Base-by-base conservation (phyloP, 2,888 invertebrate species). In the Tridacna gigas region DNA sequence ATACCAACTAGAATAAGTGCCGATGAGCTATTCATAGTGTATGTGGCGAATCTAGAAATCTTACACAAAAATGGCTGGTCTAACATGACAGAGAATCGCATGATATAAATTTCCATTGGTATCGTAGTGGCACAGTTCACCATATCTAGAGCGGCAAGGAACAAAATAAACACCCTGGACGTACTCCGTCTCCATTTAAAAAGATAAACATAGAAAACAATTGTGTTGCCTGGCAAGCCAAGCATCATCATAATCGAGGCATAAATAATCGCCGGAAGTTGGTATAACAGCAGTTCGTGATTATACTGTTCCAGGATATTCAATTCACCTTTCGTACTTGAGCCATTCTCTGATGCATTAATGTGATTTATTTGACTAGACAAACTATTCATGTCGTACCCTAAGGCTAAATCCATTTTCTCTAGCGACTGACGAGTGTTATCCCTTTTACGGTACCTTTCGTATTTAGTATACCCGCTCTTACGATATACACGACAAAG, bases 31-130 rank as follows among this genome's bases (percentile, higher is more conserved):
- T 91, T 91, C 84, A 90, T 89, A 12, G 82, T 78, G 65, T 89
- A 91, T 0, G 91, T 91, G 2, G 83, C 79, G 67, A 85, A 90
- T 5, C 91, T 84, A 11, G 89, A 89, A 11, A 90, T 22, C 66
- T 90, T 90, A 82, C 91, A 91, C 26, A 89, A 37, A 47, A 84
- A 69, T 12, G 86, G 84, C 48, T 71, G 37, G 51, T 89, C 89
- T n/a, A 91, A 79, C 51, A 75, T 84, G 25, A 89, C 81, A 20
- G 87, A 87, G 47, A 84, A 79, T 4, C 83, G 66, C 86, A 91
- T 84, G 18, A 88, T 86, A n/a, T 84, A 86, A 13, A 91, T 88
- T 77, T 91, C 91, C 74, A 90, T 87, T 0, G 91, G 91, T 69
- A 90, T 76, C 20, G 89, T 90, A 13, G 90, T 88, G 0, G 82